Evolutionary conservation across 2,797 vertebrate species (phyloP), one percentile per base, ranked within the genome.

Genomic region (Sebastes iracundus): DNA sequence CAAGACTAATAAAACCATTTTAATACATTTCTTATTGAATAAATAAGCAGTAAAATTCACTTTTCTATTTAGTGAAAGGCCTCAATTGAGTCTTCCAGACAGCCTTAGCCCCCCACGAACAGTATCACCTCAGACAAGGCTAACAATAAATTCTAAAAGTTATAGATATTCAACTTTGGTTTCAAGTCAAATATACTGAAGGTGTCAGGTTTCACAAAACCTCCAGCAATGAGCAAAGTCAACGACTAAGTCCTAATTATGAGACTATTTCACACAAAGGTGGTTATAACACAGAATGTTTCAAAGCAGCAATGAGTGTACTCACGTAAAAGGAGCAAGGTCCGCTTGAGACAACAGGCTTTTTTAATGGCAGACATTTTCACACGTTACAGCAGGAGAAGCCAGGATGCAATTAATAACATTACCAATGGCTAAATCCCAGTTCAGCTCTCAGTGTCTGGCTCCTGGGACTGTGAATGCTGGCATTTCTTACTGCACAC

Each of bases 121-220:
- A n/a, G 14, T 20, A 16, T 63, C 7, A 59, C 4, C 6, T 16
- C 4, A 1, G n/a, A 23, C 11, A 68, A 46, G n/a, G 27, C 53
- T 38, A n/a, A 20, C 46, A 49, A 49, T 49, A 4, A 49, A 20
- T 14, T 20, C 2, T 49, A 49, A 49, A 49, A 49, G 46, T 61
- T 27, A 8, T 27, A 65, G 68, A 56, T 72, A 67, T 58, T 46
- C 8, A 42, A 18, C 6, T 30, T 30, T 20, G 4, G 18, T 1
- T 20, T 73, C 49, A 75, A 71, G 62, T 20, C 13, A 68, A 58
- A 67, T 59, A 38, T 22, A 68, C 30, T 32, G 38, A n/a, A 63
- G 35, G 20, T 4, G 20, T 42, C 18, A 7, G 22, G 55, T n/a
- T 67, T 58, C 25, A 20, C 13, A 58, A 79, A 62, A 42, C 28